A percentile compares a stretch with the other conserved stretches of the same genome.
Conservation (phyloP, 2,113 vertebrate species). For the Pseudonaja textilis region DNA sequence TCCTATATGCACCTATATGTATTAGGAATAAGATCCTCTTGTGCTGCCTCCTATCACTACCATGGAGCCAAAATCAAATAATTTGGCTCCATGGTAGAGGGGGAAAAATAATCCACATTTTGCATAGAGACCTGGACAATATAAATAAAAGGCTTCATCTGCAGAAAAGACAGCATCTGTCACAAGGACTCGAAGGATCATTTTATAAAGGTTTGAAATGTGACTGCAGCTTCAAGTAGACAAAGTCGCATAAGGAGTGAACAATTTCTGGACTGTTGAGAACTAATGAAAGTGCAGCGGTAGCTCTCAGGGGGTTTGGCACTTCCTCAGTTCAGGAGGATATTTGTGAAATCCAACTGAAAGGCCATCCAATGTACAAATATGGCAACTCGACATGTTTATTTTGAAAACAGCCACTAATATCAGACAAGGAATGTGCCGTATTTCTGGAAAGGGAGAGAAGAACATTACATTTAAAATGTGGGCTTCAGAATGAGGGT, state of each 20-base stretch:
- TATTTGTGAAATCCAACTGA: background rate
- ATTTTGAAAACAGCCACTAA: background rate
- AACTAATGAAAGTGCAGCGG: background rate
- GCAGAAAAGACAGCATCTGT: background rate
- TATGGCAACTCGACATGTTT: background rate
- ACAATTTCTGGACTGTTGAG: background rate
- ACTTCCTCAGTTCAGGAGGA: background rate
- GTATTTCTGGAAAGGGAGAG: background rate
- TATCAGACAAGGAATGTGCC: background rate
- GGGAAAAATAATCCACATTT: background rate
- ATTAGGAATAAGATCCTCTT: background rate
- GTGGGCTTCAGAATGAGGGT: background rate
- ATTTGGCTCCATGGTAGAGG: background rate
- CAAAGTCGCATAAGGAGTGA: background rate
- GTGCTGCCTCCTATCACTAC: background rate
- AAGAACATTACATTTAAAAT: too few species aligned
- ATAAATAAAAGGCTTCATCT: conserved; percentile 8
- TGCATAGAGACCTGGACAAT: background rate
- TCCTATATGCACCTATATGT: background rate
- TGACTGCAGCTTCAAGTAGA: background rate
- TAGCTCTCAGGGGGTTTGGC: background rate
- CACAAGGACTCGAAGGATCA: conserved; percentile 11
- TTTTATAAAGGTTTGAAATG: conserved; percentile 8
- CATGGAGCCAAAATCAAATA: background rate
- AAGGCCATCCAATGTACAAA: background rate